A percentile compares a stretch with the other conserved stretches of the same genome.
These are phyloP conservation scores for Callospermophilus lateralis DNA, from an alignment of 2,113 vertebrate genomes.

Conservation along the genomic window DNA sequence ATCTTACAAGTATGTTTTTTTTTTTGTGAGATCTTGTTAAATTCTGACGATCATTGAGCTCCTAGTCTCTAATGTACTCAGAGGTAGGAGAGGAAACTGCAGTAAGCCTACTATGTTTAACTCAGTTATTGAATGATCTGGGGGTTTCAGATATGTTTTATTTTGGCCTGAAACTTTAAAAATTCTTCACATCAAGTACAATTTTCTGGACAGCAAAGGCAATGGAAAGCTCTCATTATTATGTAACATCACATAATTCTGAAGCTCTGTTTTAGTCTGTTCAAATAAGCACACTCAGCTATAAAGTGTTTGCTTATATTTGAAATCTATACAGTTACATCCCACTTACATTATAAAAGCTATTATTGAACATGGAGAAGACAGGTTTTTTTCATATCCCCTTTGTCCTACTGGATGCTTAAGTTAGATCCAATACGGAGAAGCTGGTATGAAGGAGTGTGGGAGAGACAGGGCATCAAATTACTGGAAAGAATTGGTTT, in stretches of 20 bases:
- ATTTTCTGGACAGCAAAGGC: constrained; percentile 34
- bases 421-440: constrained; percentile 23
- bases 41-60: fast-evolving
- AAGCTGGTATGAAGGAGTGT: background rate
- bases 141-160: constrained; percentile 41
- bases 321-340: constrained; percentile 25
- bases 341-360: constrained; percentile 27
- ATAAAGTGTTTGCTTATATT: constrained; percentile 35
- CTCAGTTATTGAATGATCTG: background rate
- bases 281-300: constrained; percentile 23
- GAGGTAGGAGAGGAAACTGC: background rate
- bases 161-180: constrained; percentile 49
- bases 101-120: background rate
- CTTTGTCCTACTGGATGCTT: constrained; percentile 42
- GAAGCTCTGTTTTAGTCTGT: constrained; percentile 37
- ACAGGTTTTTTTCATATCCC: background rate
- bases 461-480: background rate
- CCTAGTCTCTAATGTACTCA: background rate
- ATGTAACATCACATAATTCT: background rate
- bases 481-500: constrained; percentile 49
- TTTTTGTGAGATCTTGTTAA: background rate
- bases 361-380: constrained; percentile 51
- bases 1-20: background rate
- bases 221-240: background rate
- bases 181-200: background rate